Evolutionary conservation across 2,797 vertebrate species (phyloP), one percentile per base, ranked within the genome.

Genomic region (Danio tinwini): DNA sequence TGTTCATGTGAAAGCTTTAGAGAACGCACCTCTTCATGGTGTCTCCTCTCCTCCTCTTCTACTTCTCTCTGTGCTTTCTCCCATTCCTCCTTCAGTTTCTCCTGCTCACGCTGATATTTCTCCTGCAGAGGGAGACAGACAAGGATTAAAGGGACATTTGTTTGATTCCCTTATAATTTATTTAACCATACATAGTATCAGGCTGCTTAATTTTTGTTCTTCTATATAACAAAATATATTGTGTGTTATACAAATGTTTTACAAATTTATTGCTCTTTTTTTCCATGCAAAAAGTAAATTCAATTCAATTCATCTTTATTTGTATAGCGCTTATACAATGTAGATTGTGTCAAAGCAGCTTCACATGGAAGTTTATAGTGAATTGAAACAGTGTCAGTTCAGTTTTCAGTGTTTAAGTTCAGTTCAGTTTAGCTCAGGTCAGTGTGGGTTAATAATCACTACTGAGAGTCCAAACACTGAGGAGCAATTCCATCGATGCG

Each of bases 41-140:
- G 98, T 92, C 94, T 96, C 74, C 96, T 94, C 50, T 97, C 98
- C 76, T 99, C 97, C 85, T 99, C 97, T 87, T 96, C 94, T 76
- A 98, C 97, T 87, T 99, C 98, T 56, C 93, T 94, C 86, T 99
- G 98, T 3, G 98, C 97, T 80, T 93, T 97, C 88, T 99, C 97
- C 97, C 98, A 99, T 85, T 98, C 98, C 83, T 95, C 93, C 90
- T 97, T 98, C 85, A 99, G 93, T 87, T 97, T 97, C 89, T 97
- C 94, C 88, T 99, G 97, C 52, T 99, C 97, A 86, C 89, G 95
- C 90, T 96, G 94, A 86, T 99, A 99, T 83, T 95, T 95, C 83
- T 98, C 97, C 98, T 99, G 87, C 50, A 76, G 6, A 88, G 17
- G 83, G 39, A 79, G 29, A 88, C 14, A 55, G 9, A 84, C 55